Conservation (phyloP, 2,888 invertebrate species). For the Falcaria lacertinaria region DNA sequence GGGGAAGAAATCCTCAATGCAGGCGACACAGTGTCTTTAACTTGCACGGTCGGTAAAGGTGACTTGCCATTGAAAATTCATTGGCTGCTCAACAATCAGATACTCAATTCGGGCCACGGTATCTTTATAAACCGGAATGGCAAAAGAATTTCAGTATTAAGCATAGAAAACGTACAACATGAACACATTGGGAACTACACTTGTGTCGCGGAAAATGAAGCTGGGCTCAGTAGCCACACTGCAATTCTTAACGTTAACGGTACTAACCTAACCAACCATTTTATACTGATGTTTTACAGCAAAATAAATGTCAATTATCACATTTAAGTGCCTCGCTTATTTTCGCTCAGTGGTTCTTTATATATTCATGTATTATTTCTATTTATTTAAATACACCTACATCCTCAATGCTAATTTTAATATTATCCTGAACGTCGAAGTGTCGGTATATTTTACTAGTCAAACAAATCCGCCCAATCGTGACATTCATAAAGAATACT, state of each 20-base stretch:
- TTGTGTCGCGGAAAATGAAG: conserved; percentile 82
- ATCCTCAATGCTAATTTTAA: neutral
- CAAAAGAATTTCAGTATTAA: conserved; percentile 84
- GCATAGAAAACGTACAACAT: conserved; percentile 80
- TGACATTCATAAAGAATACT: neutral
- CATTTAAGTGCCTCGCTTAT: conserved; percentile 30
- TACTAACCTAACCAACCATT: conserved; percentile 40
- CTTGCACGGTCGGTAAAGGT: conserved; percentile 86
- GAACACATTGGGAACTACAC: conserved; percentile 82
- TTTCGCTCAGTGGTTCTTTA: conserved; percentile 38
- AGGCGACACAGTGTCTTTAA: conserved; percentile 85
- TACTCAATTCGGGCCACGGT: conserved; percentile 75
- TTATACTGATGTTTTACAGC: too few species aligned
- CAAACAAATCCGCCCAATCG: neutral
- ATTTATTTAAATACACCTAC: conserved; percentile 8
- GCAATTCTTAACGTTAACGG: conserved; percentile 85
- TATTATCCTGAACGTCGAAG: neutral
- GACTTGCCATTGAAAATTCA: conserved; percentile 84
- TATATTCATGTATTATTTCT: conserved; percentile 9
- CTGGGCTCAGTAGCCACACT: conserved; percentile 82
- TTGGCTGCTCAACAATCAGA: conserved; percentile 83
- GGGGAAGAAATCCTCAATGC: conserved; percentile 86
- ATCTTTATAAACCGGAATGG: conserved; percentile 80
- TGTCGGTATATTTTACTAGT: neutral
- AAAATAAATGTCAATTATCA: conserved; percentile 1